These are phyloP conservation scores for Tenualosa ilisha DNA, from an alignment of 2,797 vertebrate species.

Conservation along the genomic window DNA sequence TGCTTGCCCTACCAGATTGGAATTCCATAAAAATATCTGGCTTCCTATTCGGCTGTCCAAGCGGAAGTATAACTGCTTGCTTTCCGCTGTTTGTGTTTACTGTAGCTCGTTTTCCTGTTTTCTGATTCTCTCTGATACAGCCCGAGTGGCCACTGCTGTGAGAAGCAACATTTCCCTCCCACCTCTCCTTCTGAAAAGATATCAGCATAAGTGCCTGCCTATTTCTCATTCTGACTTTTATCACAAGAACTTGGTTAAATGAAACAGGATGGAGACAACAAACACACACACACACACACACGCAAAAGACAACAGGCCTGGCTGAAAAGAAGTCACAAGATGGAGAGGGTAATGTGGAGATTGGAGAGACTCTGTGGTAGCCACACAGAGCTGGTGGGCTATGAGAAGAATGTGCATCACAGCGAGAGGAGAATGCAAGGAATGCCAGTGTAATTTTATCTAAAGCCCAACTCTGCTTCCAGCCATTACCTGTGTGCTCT, in stretches of 20 bases:
- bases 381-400: slow-evolving; percentile 62
- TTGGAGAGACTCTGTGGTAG: slow-evolving; percentile 39
- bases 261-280: background rate
- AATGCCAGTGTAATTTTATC: slow-evolving; percentile 72
- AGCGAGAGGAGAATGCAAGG: slow-evolving; percentile 69
- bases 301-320: background rate
- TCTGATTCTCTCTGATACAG: slow-evolving; percentile 75
- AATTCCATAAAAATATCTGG: slow-evolving; percentile 79
- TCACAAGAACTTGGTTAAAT: background rate
- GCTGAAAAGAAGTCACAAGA: background rate
- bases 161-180: background rate
- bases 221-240: background rate
- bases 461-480: slow-evolving; percentile 56
- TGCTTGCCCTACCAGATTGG: slow-evolving; percentile 57
- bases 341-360: background rate
- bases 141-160: slow-evolving; percentile 46
- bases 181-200: background rate
- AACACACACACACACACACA: background rate
- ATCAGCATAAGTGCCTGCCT: background rate
- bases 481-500: slow-evolving; percentile 57
- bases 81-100: slow-evolving; percentile 76
- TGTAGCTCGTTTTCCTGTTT: slow-evolving; percentile 78
- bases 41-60: slow-evolving; percentile 70
- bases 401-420: slow-evolving; percentile 73
- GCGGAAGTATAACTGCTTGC: slow-evolving; percentile 74